Evolutionary conservation across 2,888 invertebrate genomes (phyloP).

Genomic region (Andrena haemorrhoa): DNA sequence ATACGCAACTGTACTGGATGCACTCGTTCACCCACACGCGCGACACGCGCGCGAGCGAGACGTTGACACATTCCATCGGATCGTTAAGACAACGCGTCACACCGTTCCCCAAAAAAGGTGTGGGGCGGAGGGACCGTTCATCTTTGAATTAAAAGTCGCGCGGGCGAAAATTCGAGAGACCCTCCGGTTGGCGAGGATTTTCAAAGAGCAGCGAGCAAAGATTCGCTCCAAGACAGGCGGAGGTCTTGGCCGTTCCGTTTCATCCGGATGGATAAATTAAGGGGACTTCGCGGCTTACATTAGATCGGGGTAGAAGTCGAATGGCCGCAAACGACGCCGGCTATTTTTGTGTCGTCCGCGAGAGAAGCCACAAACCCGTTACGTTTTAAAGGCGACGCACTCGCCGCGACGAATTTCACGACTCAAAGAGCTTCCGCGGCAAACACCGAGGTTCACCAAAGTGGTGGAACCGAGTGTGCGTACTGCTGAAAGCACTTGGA

Average conservation of each 20-base stretch:
- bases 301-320: slow-evolving; percentile 71
- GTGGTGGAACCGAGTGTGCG: not conserved
- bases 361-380: slow-evolving; percentile 68
- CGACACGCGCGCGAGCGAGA: slow-evolving; percentile 24
- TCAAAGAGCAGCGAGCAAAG: slow-evolving; percentile 8
- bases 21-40: slow-evolving; percentile 28
- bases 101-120: not conserved
- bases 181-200: not conserved
- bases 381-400: slow-evolving; percentile 60
- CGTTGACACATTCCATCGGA: slow-evolving; percentile 58
- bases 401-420: slow-evolving; percentile 61
- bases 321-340: slow-evolving; percentile 69
- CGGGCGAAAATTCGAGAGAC: not conserved
- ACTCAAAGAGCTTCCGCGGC: not conserved
- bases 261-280: slow-evolving; percentile 67
- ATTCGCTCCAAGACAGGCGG: slow-evolving; percentile 37
- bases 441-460: slow-evolving; percentile 5
- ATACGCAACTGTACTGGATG: slow-evolving; percentile 35
- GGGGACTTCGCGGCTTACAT: slow-evolving; percentile 68
- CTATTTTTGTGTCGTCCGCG: slow-evolving; percentile 73
- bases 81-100: slow-evolving; percentile 22
- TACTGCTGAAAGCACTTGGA: slow-evolving; percentile 7
- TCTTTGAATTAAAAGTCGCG: not conserved
- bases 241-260: slow-evolving; percentile 39
- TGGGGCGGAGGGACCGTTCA: not conserved